These are phyloP conservation scores for Apteryx mantelli DNA, from an alignment of 2,113 vertebrate species.

Conservation along the genomic window DNA sequence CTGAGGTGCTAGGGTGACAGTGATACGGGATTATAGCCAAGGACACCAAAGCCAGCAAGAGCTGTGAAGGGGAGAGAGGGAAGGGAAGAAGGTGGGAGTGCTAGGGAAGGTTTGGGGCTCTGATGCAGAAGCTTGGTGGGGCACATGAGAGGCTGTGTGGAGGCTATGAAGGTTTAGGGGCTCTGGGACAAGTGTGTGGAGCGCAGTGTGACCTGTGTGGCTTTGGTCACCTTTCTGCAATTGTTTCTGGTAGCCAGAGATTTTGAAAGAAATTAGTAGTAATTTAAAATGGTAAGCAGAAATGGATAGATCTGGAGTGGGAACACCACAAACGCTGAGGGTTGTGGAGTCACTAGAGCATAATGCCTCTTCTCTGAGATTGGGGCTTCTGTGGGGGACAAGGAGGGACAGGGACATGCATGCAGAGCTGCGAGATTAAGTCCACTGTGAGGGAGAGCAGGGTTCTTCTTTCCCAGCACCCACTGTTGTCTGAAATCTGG, in stretches of 20 bases:
- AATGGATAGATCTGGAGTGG: neutral
- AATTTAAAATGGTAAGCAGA: neutral
- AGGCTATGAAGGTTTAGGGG: neutral
- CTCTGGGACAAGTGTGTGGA: neutral
- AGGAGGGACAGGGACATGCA: accelerated
- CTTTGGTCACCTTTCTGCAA: neutral
- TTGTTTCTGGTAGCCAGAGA: neutral
- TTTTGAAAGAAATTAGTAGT: neutral
- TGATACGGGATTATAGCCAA: too few relatives aligned
- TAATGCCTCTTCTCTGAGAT: neutral
- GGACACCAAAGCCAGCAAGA: too few relatives aligned
- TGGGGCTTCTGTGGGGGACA: neutral
- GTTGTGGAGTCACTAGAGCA: neutral
- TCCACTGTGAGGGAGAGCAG: neutral
- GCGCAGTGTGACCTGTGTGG: neutral
- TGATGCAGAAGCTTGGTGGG: too few relatives aligned
- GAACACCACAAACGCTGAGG: neutral
- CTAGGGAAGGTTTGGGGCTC: too few relatives aligned
- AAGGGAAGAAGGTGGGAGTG: too few relatives aligned
- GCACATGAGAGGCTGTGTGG: too few relatives aligned
- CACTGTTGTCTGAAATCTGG: neutral
- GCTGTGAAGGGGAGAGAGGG: too few relatives aligned
- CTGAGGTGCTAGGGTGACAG: too few relatives aligned
- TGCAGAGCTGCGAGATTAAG: neutral
- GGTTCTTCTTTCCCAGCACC: neutral